Evolutionary conservation across 2,797 vertebrate species (phyloP).

Genomic region (Dromococcyx pavoninus): DNA sequence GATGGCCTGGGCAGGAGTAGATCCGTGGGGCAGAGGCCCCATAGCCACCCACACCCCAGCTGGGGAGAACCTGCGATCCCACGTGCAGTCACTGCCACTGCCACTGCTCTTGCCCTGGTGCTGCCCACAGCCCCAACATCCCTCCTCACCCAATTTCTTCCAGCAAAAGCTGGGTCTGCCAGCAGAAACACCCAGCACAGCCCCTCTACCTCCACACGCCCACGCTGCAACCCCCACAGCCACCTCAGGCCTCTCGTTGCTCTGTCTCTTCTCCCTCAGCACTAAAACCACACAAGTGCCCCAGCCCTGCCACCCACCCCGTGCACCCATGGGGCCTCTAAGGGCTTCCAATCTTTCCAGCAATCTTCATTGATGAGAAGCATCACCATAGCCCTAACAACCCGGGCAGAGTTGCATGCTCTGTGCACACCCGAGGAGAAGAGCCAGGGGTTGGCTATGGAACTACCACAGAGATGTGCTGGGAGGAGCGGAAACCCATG

Average conservation of each 20-base stretch:
- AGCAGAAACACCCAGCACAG: neutral
- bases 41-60: neutral
- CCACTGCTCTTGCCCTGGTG: neutral
- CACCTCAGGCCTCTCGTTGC: accelerated
- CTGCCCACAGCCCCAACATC: neutral
- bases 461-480: neutral
- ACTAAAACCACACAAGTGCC: accelerated
- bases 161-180: neutral
- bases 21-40: neutral
- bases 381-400: neutral
- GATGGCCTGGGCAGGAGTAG: neutral
- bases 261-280: neutral
- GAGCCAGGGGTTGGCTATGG: neutral
- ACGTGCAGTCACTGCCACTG: accelerated
- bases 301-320: neutral
- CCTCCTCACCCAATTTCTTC: accelerated
- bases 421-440: neutral
- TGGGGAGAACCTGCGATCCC: neutral
- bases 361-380: neutral
- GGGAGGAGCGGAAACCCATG: accelerated
- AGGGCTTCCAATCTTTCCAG: neutral
- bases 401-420: neutral
- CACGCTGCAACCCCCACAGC: accelerated
- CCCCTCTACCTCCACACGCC: neutral
- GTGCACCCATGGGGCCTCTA: accelerated